Evolutionary conservation across 1,140 invertebrate species (phyloP).

Genomic region (Hypothenemus hampei): DNA sequence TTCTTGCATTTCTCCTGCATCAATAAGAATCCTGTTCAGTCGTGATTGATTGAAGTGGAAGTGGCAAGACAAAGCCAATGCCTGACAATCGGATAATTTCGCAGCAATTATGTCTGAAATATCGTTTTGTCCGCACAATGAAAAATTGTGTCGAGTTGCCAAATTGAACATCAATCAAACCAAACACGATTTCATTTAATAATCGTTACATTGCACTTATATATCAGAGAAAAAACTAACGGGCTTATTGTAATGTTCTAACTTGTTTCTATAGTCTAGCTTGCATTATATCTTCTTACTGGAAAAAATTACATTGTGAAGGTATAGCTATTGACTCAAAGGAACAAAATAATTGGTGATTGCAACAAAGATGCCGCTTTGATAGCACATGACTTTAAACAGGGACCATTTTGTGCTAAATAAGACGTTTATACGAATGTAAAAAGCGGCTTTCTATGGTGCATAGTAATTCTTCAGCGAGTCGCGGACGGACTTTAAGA

Average conservation of each 20-base stretch:
- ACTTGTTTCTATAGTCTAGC: background rate
- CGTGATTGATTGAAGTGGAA: constrained; percentile 5
- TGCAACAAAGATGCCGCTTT: constrained; percentile 28
- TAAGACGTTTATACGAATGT: constrained; percentile 32
- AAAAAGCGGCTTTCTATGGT: constrained; percentile 33
- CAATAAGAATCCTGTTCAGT: too few species aligned
- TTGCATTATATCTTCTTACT: constrained; percentile 4
- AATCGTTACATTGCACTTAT: too few species aligned
- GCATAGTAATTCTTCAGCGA: constrained; percentile 32
- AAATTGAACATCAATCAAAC: too few species aligned
- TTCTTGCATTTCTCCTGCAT: too few species aligned
- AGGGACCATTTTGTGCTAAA: constrained; percentile 29
- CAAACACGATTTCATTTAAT: background rate
- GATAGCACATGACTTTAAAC: constrained; percentile 28
- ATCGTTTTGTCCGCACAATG: constrained; percentile 13
- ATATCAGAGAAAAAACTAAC: background rate
- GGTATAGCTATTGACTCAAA: constrained; percentile 8
- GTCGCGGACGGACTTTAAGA: constrained; percentile 17
- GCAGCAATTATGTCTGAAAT: constrained; percentile 22
- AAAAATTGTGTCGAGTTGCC: constrained; percentile 13
- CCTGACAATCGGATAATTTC: constrained; percentile 11
- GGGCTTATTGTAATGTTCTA: too few species aligned
- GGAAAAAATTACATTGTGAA: constrained; percentile 11
- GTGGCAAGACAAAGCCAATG: constrained; percentile 4
- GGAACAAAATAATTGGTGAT: constrained; percentile 30